These are phyloP conservation scores for Dicaeum eximium DNA, from an alignment of 2,113 vertebrate species.

Conservation along the genomic window DNA sequence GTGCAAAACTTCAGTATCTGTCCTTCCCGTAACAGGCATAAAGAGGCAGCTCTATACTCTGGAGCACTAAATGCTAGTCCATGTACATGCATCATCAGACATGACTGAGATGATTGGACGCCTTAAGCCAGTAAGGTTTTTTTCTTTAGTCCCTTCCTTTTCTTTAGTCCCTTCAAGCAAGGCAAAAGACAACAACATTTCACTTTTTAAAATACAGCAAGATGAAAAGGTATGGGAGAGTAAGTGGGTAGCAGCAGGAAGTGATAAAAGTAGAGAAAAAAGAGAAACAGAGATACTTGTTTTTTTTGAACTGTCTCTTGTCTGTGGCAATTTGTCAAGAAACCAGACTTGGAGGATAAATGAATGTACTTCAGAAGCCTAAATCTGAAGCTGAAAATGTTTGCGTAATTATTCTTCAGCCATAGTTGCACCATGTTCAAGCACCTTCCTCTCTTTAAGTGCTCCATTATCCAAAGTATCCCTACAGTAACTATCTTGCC, in stretches of 20 bases:
- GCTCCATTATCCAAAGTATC: background rate
- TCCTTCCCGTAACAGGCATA: background rate
- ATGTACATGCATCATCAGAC: background rate
- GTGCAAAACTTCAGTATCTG: background rate
- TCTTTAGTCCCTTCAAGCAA: background rate
- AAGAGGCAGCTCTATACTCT: background rate
- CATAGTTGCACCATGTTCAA: background rate
- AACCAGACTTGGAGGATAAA: background rate
- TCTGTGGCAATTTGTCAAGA: background rate
- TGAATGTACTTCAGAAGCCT: background rate
- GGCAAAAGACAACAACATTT: background rate
- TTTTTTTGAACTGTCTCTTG: background rate
- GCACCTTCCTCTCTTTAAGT: background rate
- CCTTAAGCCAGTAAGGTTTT: background rate
- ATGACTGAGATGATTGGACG: background rate
- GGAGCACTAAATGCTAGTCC: background rate
- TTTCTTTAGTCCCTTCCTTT: too few relatives aligned
- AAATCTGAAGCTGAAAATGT: background rate
- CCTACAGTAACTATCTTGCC: background rate
- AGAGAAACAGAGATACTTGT: background rate
- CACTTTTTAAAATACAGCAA: background rate
- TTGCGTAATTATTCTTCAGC: background rate
- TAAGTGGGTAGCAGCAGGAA: background rate
- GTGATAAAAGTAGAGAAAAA: background rate
- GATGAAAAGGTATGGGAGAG: background rate